Conservation (phyloP, 2,113 vertebrate species). For the Sigmodon hispidus region DNA sequence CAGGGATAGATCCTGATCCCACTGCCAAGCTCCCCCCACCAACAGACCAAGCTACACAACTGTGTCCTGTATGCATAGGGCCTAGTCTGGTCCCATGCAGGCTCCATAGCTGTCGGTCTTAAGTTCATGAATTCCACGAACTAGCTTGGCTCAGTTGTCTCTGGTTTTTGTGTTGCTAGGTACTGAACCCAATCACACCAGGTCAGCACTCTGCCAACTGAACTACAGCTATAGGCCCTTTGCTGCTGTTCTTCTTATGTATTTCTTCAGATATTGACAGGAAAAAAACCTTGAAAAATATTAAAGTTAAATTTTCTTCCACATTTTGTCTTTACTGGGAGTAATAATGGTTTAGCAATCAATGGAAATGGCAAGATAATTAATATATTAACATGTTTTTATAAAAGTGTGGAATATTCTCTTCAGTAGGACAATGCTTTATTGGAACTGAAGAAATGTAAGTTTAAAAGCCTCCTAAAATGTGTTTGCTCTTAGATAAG, state of each 20-base stretch:
- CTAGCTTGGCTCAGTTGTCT: too few relatives aligned
- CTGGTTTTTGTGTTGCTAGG: not conserved
- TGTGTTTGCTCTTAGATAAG: constrained; percentile 85
- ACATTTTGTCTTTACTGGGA: constrained; percentile 28
- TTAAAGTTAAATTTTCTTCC: constrained; percentile 32
- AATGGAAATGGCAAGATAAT: not conserved
- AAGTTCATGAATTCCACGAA: too few relatives aligned
- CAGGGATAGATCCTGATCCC: too few relatives aligned
- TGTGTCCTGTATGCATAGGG: too few relatives aligned
- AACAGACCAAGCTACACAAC: too few relatives aligned
- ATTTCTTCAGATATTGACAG: not conserved
- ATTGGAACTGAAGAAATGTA: constrained; percentile 53
- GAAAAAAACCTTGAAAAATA: constrained; percentile 4
- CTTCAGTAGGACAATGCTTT: constrained; percentile 18
- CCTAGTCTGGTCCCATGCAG: too few relatives aligned
- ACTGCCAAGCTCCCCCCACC: too few relatives aligned
- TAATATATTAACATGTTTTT: not conserved
- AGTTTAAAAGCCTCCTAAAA: not conserved
- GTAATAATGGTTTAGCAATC: constrained; percentile 19
- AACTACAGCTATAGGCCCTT: not conserved
- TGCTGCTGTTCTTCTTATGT: not conserved
- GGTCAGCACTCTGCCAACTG: not conserved
- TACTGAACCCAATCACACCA: not conserved
- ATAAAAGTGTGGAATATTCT: not conserved
- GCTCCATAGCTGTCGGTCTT: too few relatives aligned